Evolutionary conservation across 2,113 vertebrate genomes (phyloP).

Genomic region (Dendrocopos noguchii): DNA sequence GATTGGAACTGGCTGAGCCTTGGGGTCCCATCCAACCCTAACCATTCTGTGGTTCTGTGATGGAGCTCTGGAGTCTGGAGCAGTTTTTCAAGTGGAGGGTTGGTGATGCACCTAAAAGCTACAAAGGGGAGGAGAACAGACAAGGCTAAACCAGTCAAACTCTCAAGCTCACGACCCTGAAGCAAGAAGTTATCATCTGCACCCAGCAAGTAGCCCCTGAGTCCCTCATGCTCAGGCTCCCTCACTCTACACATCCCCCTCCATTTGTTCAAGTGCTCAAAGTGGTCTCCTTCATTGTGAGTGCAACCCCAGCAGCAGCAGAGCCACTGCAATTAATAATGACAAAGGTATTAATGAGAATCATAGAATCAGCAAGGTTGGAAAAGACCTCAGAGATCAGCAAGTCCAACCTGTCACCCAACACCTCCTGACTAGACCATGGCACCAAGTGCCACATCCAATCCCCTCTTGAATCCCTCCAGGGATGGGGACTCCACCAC

Average conservation of each 20-base stretch:
- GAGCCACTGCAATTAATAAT: neutral
- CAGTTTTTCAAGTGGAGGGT: neutral
- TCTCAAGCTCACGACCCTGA: too few species aligned
- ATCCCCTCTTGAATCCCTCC: too few species aligned
- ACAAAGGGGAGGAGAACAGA: neutral
- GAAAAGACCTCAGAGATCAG: too few species aligned
- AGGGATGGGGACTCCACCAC: too few species aligned
- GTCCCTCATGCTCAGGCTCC: neutral
- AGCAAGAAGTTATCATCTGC: neutral
- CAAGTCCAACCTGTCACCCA: too few species aligned
- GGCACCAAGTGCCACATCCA: too few species aligned
- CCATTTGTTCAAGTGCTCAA: neutral
- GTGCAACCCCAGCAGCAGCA: neutral
- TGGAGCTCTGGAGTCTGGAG: neutral
- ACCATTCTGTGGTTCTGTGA: too few species aligned
- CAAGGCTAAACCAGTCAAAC: neutral
- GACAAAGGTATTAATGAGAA: too few species aligned
- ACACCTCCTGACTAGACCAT: too few species aligned
- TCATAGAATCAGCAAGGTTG: too few species aligned
- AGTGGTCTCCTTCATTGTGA: neutral
- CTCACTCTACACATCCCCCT: neutral
- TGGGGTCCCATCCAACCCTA: too few species aligned
- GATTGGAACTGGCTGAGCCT: too few species aligned
- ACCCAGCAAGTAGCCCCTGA: neutral
- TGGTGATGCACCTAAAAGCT: neutral